phyloP scores from a whole-genome alignment of 1,140 invertebrate genomes.

The Teleopsis dalmanni region DNA sequence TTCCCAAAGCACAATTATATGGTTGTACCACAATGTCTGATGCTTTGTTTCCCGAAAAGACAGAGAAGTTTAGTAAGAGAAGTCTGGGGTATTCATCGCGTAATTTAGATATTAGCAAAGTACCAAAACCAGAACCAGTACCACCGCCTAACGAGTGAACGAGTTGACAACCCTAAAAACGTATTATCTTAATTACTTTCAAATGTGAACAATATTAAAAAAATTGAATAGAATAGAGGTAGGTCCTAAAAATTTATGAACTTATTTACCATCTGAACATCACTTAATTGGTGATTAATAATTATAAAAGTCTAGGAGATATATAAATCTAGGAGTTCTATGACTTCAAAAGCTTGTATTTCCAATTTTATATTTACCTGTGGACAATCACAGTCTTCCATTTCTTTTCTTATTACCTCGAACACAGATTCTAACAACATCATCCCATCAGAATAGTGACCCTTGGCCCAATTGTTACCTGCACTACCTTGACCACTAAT shows the following conservation, averaged over 20 bases:
- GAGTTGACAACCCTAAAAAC: constrained; percentile 75
- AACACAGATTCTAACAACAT: constrained; percentile 77
- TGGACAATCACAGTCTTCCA: constrained; percentile 76
- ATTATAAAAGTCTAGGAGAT: too few species aligned
- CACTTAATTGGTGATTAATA: too few species aligned
- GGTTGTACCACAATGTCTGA: constrained; percentile 76
- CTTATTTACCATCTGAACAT: too few species aligned
- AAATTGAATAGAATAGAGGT: too few species aligned
- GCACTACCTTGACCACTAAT: constrained; percentile 70
- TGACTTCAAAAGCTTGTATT: too few species aligned
- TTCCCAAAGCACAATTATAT: constrained; percentile 75
- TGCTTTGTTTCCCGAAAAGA: constrained; percentile 84
- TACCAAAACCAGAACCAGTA: constrained; percentile 84
- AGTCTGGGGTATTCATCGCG: constrained; percentile 82
- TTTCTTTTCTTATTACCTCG: constrained; percentile 81
- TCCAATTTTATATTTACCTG: too few species aligned
- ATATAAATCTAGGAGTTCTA: too few species aligned
- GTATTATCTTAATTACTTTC: too few species aligned
- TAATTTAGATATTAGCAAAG: constrained; percentile 76
- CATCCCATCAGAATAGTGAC: constrained; percentile 83
- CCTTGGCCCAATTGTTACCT: constrained; percentile 87
- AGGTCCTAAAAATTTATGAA: too few species aligned
- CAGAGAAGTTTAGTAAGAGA: constrained; percentile 88
- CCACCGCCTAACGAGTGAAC: constrained; percentile 74
- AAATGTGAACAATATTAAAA: too few species aligned